These are phyloP conservation scores for Bostrychus sinensis DNA, from an alignment of 2,113 vertebrate genomes.

Conservation along the genomic window DNA sequence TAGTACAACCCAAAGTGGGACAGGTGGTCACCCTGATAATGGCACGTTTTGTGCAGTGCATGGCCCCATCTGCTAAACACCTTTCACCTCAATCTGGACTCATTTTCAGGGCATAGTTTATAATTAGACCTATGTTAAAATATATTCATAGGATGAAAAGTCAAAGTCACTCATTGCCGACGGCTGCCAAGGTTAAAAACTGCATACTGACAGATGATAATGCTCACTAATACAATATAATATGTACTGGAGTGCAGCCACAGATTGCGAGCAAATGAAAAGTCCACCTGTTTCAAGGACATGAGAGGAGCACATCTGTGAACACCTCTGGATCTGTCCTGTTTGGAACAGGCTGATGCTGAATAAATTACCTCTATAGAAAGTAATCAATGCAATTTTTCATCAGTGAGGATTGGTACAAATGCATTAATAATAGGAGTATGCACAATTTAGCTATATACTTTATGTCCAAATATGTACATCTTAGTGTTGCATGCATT, in stretches of 20 bases:
- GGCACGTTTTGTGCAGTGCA: too few species aligned
- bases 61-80: too few species aligned
- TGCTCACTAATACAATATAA: background rate
- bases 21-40: too few species aligned
- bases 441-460: too few species aligned
- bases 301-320: background rate
- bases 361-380: too few species aligned
- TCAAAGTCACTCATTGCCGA: background rate
- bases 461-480: too few species aligned
- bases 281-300: constrained; percentile 27
- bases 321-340: background rate
- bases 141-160: background rate
- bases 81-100: background rate
- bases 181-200: background rate
- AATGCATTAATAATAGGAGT: too few species aligned
- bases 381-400: too few species aligned
- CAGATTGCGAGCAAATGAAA: constrained; percentile 20
- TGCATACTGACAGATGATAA: constrained; percentile 31
- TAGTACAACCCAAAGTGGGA: too few species aligned
- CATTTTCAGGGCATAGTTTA: background rate
- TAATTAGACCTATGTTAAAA: background rate
- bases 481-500: too few species aligned
- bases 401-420: too few species aligned
- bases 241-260: background rate
- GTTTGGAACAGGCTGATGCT: background rate